Evolutionary conservation across 2,113 vertebrate species (phyloP), one percentile per base, ranked within the genome.

Genomic region (Miniopterus natalensis): DNA sequence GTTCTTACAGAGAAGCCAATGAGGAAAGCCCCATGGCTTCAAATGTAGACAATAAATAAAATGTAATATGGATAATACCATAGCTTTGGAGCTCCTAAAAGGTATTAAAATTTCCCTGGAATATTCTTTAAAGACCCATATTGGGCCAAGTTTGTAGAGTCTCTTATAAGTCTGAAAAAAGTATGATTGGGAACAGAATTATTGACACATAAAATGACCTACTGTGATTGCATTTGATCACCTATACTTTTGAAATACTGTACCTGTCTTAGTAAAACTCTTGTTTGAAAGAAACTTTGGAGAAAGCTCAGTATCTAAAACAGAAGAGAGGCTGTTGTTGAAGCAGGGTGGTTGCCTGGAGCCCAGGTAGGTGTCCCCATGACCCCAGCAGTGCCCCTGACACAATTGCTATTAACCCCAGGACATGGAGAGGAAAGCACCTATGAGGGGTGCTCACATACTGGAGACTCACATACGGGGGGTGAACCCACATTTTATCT

Each of bases 251-350:
- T 61, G 55, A 89, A 66, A 65, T 85, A 31, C 40, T 73, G 8
- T 14, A 31, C 31, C 25, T 20, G 1, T 3, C 40, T 45, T 6
- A 20, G 55, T 12, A 88, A 83, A 95, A 66, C 9, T 3, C 53
- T 79, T 75, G 13, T 47, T 59, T 71, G 47, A 92, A 97, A 40
- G 40, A 91, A 95, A 68, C 11, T 27, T 78, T 61, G 12, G 42
- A 51, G 31, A 95, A 81, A 55, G n/a, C 4, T n/a, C 20, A 49
- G 0, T 65, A 5, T 21, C 36, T 63, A 14, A 18, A 57, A 13
- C 4, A 77, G 20, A 51, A 2, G 5, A 36, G 25, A 11, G 45
- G 20, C 53, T 53, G 8, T 78, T 31, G 25, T 3, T 70, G 49
- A 65, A 74, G 45, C 25, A 57, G 5, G 6, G 27, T 13, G 0